A percentile compares a stretch with the other conserved stretches of the same genome.
These are phyloP conservation scores for Orthosia gothica DNA, from an alignment of 2,888 invertebrate genomes.

Conservation along the genomic window DNA sequence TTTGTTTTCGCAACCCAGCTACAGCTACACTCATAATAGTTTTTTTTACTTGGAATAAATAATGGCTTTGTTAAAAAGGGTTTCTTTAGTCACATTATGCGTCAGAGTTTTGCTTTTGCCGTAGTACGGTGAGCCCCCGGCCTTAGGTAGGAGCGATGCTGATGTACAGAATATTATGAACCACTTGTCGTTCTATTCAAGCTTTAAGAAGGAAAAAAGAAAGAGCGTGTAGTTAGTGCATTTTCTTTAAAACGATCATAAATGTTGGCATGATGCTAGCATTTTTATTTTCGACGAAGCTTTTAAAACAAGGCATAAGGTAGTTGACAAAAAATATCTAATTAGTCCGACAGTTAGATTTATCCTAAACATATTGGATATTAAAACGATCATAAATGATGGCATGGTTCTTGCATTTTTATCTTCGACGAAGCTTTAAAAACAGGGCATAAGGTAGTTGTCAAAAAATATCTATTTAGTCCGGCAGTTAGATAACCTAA, in stretches of 20 bases:
- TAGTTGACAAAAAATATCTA: too few species aligned
- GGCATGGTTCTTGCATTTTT: background rate
- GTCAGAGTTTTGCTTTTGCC: conserved; percentile 12
- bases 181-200: conserved; percentile 10
- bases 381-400: conserved; percentile 7
- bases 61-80: conserved; percentile 15
- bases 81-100: conserved; percentile 40
- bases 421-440: background rate
- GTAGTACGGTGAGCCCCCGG: background rate
- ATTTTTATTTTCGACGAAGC: background rate
- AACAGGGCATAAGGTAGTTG: background rate
- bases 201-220: conserved; percentile 7
- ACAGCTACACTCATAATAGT: conserved; percentile 19
- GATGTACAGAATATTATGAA: conserved; percentile 24
- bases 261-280: background rate
- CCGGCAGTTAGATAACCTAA: too few species aligned
- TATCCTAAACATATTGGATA: too few species aligned
- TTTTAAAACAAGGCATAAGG: background rate
- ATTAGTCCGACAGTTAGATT: too few species aligned
- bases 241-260: conserved; percentile 15
- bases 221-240: background rate
- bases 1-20: conserved; percentile 25
- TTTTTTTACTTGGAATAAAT: conserved; percentile 41
- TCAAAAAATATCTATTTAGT: too few species aligned
- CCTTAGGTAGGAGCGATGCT: conserved; percentile 18